Conservation (phyloP, 2,797 vertebrate species). For the Pseudotriccus pelzelni region DNA sequence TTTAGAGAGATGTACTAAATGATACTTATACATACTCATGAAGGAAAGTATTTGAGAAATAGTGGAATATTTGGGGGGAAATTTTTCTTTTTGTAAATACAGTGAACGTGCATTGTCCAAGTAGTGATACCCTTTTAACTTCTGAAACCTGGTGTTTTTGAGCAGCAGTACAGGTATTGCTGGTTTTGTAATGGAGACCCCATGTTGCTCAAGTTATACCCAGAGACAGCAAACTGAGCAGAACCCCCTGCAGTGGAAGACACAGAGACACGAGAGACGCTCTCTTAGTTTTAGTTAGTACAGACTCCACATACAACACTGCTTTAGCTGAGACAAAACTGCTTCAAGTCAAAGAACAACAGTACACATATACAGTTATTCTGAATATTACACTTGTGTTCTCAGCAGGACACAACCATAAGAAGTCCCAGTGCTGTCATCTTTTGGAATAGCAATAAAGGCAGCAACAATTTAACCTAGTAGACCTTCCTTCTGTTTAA, state of each 20-base stretch:
- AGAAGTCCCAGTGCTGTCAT: not conserved
- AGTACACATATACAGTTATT: not conserved
- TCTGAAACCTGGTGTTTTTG: not conserved
- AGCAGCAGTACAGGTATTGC: not conserved
- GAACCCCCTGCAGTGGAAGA: not conserved
- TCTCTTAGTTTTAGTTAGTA: not conserved
- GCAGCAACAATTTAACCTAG: not conserved
- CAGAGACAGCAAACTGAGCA: not conserved
- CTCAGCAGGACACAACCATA: not conserved
- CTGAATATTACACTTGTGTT: not conserved
- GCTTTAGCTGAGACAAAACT: not conserved
- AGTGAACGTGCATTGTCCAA: not conserved
- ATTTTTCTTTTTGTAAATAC: not conserved
- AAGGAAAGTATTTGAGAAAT: not conserved
- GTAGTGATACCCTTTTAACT: not conserved
- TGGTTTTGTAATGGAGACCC: not conserved
- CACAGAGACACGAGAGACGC: not conserved
- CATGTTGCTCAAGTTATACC: not conserved
- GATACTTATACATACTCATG: not conserved
- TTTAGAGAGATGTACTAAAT: not conserved
- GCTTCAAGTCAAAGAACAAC: not conserved
- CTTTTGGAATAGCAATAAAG: not conserved
- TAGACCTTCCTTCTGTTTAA: not conserved
- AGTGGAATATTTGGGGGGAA: not conserved
- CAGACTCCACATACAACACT: not conserved